Base-by-base conservation (phyloP, 2,888 invertebrate species). In the Willowsia nigromaculata region DNA sequence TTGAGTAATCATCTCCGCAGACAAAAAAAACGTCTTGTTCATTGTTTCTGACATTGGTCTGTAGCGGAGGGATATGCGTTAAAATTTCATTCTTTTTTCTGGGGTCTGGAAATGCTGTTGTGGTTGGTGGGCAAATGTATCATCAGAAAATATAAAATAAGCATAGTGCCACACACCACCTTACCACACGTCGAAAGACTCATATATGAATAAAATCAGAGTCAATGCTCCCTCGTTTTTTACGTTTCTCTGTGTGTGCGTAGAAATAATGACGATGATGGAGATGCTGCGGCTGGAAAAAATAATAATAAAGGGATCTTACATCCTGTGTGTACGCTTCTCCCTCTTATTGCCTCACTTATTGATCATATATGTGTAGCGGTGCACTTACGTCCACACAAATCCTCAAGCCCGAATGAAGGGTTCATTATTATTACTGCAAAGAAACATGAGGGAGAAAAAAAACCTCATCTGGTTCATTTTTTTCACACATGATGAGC, bases 341-440 rank as follows among this genome's bases (percentile, higher is more conserved):
- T 74, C 33, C 47, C 13, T 65, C 43, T 81, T n/a, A 1, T n/a
- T 50, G n/a, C n/a, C 30, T 65, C 27, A 5, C 30, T 53, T 30
- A 27, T 7, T 53, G 50, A 78, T 78, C 50, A 53, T 62, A 9
- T 43, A 22, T 43, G n/a, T 59, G 62, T 25, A 15, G 25, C 13
- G 30, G 59, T 9, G 15, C 27, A 18, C 30, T n/a, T 74, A 37
- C 50, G 40, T 74, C 80, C 40, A 33, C 71, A 22, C 40, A 88
- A 76, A 76, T 62, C 74, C 50, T 71, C 30, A 68, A 88, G 85
- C 85, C 37, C 65, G 85, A 56, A 85, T 82, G 83, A 87, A 86
- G 86, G 82, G 86, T 78, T 83, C 90, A 90, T 88, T n/a, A n/a
- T n/a, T n/a, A n/a, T n/a, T 85, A 85, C 90, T 78, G 85, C 88